Evolutionary conservation across 2,113 vertebrate species (phyloP), one percentile per base, ranked within the genome.

Genomic region (Aegypius monachus): DNA sequence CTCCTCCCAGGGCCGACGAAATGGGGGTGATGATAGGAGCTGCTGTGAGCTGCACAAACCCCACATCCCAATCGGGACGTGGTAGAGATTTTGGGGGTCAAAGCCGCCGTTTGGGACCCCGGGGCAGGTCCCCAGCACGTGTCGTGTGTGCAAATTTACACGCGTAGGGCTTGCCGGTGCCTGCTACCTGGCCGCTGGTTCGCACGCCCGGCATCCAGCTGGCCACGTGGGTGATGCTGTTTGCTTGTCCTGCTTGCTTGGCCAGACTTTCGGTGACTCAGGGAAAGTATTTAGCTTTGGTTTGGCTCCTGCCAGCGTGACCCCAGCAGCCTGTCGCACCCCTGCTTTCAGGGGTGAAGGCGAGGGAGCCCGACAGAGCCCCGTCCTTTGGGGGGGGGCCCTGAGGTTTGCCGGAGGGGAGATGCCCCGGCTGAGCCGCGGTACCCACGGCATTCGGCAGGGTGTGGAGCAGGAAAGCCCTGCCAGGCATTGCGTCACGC

Each of bases 181-280:
- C 59, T 22, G 61, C 50, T 36, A 29, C 67, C 92, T 77, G 72
- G 43, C 18, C 0, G 16, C 34, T 9, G 38, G 53, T 19, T 82
- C 1, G 3, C 18, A 2, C 0, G 8, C 40, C 42, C 5, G 3
- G 45, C 8, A 2, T 7, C 55, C 1, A 0, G 19, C 80, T 0
- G 4, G 52, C 48, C 3, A 3, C 2, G 27, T 36, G 86, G 75
- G 40, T 61, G 72, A 73, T 1, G 36, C 67, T 2, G 27, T 61
- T 73, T 42, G 16, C 80, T 73, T 17, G 0, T 83, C 80, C 62
- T 0, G 10, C 53, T 91, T 61, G 83, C 80, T 65, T 95, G 93
- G 95, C 83, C 95, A 94, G 95, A 80, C 80, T 88, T 86, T 25
- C 0, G 0, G 53, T 94, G 96, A 94, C 86, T 96, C 93, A 91